These are phyloP conservation scores for Bufo gargarizans DNA, from an alignment of 2,113 vertebrate genomes.

Conservation along the genomic window DNA sequence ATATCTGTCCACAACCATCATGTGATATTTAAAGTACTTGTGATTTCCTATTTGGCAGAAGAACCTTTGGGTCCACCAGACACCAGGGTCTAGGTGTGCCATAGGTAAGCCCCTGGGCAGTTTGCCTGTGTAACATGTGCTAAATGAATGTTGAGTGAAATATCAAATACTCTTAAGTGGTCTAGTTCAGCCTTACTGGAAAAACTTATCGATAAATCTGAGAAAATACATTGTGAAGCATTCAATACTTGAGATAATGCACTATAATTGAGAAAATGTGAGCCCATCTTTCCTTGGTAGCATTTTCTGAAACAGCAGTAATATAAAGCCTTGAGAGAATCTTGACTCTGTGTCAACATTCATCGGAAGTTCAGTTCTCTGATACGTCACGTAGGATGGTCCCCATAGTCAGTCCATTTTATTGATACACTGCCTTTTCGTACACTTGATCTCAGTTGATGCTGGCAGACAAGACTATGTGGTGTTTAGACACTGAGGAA, in stretches of 20 bases:
- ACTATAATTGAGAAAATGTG: not conserved
- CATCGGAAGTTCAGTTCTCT: not conserved
- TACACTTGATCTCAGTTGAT: conserved; percentile 38
- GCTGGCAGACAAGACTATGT: conserved; percentile 13
- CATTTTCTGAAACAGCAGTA: not conserved
- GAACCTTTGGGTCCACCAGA: too few species aligned
- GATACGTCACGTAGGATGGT: not conserved
- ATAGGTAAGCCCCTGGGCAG: not conserved
- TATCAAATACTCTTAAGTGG: not conserved
- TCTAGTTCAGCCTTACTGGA: not conserved
- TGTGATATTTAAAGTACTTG: too few species aligned
- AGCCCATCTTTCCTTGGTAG: not conserved
- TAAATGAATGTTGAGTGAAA: not conserved
- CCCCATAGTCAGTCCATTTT: conserved; percentile 12
- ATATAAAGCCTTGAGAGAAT: not conserved
- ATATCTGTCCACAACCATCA: too few species aligned
- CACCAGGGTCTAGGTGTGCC: too few species aligned
- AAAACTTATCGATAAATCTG: not conserved
- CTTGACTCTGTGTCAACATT: not conserved
- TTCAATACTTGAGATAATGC: not conserved
- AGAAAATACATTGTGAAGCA: not conserved
- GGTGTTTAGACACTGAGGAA: conserved; percentile 25
- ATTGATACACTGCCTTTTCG: conserved; percentile 30
- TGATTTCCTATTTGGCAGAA: too few species aligned
- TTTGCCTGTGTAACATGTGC: not conserved